Evolutionary conservation across 2,797 vertebrate species (phyloP).

Genomic region (Paramormyrops hopkinsi): DNA sequence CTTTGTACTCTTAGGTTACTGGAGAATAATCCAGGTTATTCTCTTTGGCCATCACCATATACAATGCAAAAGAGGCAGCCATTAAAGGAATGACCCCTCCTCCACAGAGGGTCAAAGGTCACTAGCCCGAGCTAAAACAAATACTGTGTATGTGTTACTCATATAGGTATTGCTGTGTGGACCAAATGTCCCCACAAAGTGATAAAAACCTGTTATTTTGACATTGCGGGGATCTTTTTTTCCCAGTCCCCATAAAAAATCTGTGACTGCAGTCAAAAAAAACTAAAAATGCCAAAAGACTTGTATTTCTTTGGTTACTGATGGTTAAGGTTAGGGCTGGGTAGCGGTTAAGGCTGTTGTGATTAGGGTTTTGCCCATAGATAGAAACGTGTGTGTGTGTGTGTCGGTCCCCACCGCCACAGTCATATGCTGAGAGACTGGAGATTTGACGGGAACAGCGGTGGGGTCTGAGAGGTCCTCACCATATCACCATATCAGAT

Average conservation of each 20-base stretch:
- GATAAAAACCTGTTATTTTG: not conserved
- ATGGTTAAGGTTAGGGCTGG: not conserved
- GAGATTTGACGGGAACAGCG: not conserved
- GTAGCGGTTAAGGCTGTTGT: not conserved
- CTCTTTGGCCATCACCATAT: not conserved
- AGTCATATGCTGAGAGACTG: not conserved
- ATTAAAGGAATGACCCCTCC: not conserved
- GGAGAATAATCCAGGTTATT: not conserved
- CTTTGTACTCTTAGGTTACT: not conserved
- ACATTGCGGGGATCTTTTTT: not conserved
- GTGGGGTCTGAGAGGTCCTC: not conserved
- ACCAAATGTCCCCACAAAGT: not conserved
- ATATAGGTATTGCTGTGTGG: not conserved
- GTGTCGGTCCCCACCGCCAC: not conserved
- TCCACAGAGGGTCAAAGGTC: not conserved
- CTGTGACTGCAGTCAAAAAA: not conserved
- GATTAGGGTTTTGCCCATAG: not conserved
- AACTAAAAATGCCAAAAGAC: not conserved
- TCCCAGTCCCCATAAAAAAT: not conserved
- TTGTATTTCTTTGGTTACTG: not conserved
- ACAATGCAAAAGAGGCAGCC: not conserved
- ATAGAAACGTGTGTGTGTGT: not conserved
- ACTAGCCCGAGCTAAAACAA: not conserved
- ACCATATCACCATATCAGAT: not conserved
- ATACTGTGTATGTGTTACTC: not conserved